Evolutionary conservation across 1,140 invertebrate genomes (phyloP).

Genomic region (Drosophila bocki): DNA sequence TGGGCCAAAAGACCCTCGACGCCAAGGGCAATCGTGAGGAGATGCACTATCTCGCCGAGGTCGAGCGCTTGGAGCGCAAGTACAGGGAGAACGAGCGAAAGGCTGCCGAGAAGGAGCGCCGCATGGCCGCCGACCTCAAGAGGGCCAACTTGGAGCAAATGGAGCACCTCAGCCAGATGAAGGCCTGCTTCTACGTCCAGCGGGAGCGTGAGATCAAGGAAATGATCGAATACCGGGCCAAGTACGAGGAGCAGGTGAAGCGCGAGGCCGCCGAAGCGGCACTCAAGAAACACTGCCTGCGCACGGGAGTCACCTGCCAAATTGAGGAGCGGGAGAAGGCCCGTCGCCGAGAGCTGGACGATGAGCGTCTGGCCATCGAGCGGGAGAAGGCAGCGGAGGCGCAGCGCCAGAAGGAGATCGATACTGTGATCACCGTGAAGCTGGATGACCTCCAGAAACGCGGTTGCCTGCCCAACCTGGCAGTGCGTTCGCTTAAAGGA

Average conservation of each 20-base stretch:
- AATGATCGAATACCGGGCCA: conserved; percentile 34
- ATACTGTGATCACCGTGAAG: conserved; percentile 65
- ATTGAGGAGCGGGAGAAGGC: conserved; percentile 63
- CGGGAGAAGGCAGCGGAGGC: conserved; percentile 20
- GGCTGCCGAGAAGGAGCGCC: conserved; percentile 46
- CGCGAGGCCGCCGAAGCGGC: conserved; percentile 34
- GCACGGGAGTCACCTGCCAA: conserved; percentile 50
- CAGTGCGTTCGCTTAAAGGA: conserved; percentile 47
- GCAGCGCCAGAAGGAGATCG: conserved; percentile 64
- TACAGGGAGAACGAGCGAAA: conserved; percentile 59
- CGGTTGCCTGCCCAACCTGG: conserved; percentile 45
- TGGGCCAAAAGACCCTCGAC: conserved; percentile 68
- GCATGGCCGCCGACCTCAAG: conserved; percentile 49
- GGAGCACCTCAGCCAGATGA: conserved; percentile 50
- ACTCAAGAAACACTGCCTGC: conserved; percentile 44
- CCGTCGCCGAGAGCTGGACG: conserved; percentile 52
- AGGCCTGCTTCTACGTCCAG: conserved; percentile 62
- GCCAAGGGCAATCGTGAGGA: conserved; percentile 69
- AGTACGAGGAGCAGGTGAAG: conserved; percentile 45
- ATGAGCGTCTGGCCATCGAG: conserved; percentile 45
- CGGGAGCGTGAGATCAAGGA: conserved; percentile 51
- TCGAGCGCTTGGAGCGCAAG: conserved; percentile 63
- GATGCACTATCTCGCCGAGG: conserved; percentile 68
- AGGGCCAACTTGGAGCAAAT: conserved; percentile 55
- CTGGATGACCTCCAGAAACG: conserved; percentile 59